Evolutionary conservation across 2,888 invertebrate genomes (phyloP).

Genomic region (Thecocarcelia acutangulata): DNA sequence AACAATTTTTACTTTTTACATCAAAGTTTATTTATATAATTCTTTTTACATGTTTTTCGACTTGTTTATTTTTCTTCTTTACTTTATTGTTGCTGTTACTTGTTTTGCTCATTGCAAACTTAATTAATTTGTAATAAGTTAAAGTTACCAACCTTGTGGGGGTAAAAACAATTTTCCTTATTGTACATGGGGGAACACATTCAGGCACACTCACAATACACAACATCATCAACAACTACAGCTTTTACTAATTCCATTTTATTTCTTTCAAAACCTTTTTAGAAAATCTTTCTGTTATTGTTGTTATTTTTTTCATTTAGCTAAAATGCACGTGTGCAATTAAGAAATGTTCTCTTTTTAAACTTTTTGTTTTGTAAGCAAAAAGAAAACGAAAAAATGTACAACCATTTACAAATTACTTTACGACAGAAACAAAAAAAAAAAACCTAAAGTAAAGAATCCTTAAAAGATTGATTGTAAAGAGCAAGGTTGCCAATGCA

Average conservation of each 20-base stretch:
- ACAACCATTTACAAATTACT: conserved; percentile 66
- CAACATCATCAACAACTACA: conserved; percentile 7
- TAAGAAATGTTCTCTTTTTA: conserved; percentile 45
- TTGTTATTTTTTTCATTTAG: conserved; percentile 40
- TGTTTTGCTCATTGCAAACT: conserved; percentile 51
- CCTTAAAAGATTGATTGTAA: conserved; percentile 64
- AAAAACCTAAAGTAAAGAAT: conserved; percentile 50
- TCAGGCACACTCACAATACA: neutral
- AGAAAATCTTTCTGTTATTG: conserved; percentile 4
- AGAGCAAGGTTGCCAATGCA: conserved; percentile 50
- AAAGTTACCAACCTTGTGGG: conserved; percentile 38
- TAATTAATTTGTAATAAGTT: conserved; percentile 65
- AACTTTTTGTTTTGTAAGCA: neutral
- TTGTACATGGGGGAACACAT: conserved; percentile 22
- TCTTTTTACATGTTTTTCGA: too few species aligned
- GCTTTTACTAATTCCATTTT: conserved; percentile 31
- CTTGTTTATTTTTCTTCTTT: neutral
- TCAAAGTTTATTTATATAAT: conserved; percentile 22
- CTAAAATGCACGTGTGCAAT: conserved; percentile 60
- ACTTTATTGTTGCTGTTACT: neutral
- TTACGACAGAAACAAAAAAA: conserved; percentile 48
- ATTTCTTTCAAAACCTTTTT: conserved; percentile 18
- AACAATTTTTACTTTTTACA: conserved; percentile 45
- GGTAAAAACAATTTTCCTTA: conserved; percentile 43
- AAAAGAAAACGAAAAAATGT: conserved; percentile 9